Percentiles rank a stretch among this genome's conserved stretches.
phyloP scores from a whole-genome alignment of 2,797 vertebrate genomes.

The Enteromius treurensis region DNA sequence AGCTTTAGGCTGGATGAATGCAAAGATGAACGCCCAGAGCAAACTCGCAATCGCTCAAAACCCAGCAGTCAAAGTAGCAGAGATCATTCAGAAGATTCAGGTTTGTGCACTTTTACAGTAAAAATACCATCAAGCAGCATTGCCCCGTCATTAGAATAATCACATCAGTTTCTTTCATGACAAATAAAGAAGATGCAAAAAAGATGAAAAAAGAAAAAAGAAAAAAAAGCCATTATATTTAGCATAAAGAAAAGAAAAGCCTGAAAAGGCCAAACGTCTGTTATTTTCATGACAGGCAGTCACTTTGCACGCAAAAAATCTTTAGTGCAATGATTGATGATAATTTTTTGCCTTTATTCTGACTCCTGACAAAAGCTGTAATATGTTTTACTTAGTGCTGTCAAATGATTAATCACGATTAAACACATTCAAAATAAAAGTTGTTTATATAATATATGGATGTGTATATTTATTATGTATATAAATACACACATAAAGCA shows the following conservation, averaged over 20 bases:
- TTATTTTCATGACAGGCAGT: neutral
- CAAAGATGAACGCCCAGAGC: conserved; percentile 91
- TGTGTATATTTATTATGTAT: too few relatives aligned
- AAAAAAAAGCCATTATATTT: neutral
- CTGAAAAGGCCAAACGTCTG: neutral
- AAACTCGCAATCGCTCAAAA: conserved; percentile 88
- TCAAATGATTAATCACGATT: too few relatives aligned
- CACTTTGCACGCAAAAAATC: neutral
- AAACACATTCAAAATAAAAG: too few relatives aligned
- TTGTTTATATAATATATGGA: too few relatives aligned
- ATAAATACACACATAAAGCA: too few relatives aligned
- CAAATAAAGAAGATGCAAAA: neutral
- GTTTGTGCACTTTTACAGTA: conserved; percentile 66
- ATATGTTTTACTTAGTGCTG: neutral
- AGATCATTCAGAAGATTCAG: conserved; percentile 90
- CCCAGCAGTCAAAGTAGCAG: conserved; percentile 89
- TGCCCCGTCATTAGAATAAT: neutral
- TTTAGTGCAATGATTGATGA: neutral
- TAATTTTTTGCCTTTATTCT: neutral
- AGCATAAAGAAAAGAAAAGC: neutral
- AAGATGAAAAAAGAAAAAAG: too few relatives aligned
- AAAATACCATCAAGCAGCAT: neutral
- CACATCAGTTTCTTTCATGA: neutral
- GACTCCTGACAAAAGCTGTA: neutral
- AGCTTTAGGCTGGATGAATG: conserved; percentile 91